phyloP scores from a whole-genome alignment of 2,113 vertebrate genomes.

The Hippocampus abdominalis region DNA sequence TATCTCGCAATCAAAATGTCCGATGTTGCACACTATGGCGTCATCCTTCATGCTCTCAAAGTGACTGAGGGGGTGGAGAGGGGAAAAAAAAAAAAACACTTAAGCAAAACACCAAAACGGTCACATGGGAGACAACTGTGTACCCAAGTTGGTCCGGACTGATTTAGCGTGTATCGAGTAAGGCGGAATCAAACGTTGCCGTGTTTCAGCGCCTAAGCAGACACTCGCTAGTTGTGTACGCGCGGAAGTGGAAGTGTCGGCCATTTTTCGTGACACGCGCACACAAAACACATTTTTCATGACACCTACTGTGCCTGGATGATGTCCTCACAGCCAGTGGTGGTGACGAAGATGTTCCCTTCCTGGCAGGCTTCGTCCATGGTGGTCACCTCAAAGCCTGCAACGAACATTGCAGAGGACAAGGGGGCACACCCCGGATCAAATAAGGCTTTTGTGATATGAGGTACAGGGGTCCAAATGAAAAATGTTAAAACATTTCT shows the following conservation, averaged over 20 bases:
- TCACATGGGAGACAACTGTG: background rate
- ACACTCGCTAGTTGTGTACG: too few relatives aligned
- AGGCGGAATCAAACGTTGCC: too few relatives aligned
- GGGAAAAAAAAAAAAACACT: background rate
- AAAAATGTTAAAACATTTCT: too few relatives aligned
- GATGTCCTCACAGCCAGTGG: slow-evolving; percentile 92
- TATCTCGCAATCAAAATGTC: slow-evolving; percentile 96
- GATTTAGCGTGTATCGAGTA: too few relatives aligned
- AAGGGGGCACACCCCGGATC: background rate
- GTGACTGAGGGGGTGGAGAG: slow-evolving; percentile 72
- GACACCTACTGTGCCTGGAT: slow-evolving; percentile 86
- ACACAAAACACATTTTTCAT: too few relatives aligned
- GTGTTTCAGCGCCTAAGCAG: too few relatives aligned
- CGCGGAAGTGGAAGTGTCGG: too few relatives aligned
- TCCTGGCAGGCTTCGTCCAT: slow-evolving; percentile 97
- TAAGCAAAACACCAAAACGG: background rate
- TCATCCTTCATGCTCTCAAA: slow-evolving; percentile 98
- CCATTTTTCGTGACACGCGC: too few relatives aligned
- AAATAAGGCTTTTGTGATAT: too few relatives aligned
- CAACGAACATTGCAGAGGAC: background rate
- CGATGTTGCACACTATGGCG: slow-evolving; percentile 94
- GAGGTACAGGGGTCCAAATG: too few relatives aligned
- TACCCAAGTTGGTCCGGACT: too few relatives aligned
- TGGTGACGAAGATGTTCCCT: slow-evolving; percentile 97
- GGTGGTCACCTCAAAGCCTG: slow-evolving; percentile 96